Conservation (phyloP, 2,888 invertebrate genomes). For the Caenorhabditis angaria region DNA sequence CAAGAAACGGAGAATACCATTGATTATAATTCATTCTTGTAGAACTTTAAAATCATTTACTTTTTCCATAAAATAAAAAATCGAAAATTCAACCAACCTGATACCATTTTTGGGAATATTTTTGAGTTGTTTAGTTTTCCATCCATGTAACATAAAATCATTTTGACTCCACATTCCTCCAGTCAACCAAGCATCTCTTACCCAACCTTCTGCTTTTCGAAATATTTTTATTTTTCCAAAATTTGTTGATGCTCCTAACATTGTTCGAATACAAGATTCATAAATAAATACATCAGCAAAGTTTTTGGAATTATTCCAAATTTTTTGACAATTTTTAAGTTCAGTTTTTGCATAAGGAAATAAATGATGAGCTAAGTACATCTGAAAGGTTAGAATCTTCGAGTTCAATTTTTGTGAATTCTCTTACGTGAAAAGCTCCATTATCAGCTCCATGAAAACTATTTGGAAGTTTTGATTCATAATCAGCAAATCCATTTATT, state of each 20-base stretch:
- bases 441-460: constrained; percentile 53
- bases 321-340: constrained; percentile 22
- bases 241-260: constrained; percentile 49
- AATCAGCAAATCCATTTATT: constrained; percentile 42
- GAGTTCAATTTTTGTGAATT: background rate
- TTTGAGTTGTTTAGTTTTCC: constrained; percentile 35
- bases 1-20: constrained; percentile 37
- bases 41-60: constrained; percentile 13
- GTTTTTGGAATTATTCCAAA: constrained; percentile 45
- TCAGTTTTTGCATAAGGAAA: constrained; percentile 29
- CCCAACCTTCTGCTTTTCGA: constrained; percentile 45
- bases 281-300: constrained; percentile 56
- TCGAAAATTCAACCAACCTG: background rate
- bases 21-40: constrained; percentile 14
- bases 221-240: constrained; percentile 43
- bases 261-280: constrained; percentile 56
- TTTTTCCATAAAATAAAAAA: too few species aligned
- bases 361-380: constrained; percentile 33
- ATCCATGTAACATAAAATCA: constrained; percentile 52
- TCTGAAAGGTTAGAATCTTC: constrained; percentile 7
- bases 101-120: constrained; percentile 11
- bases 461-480: constrained; percentile 41
- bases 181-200: constrained; percentile 47
- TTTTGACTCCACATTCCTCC: constrained; percentile 38
- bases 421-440: constrained; percentile 46